phyloP scores from a whole-genome alignment of 2,888 invertebrate genomes.

The Aphodius sticticus region DNA sequence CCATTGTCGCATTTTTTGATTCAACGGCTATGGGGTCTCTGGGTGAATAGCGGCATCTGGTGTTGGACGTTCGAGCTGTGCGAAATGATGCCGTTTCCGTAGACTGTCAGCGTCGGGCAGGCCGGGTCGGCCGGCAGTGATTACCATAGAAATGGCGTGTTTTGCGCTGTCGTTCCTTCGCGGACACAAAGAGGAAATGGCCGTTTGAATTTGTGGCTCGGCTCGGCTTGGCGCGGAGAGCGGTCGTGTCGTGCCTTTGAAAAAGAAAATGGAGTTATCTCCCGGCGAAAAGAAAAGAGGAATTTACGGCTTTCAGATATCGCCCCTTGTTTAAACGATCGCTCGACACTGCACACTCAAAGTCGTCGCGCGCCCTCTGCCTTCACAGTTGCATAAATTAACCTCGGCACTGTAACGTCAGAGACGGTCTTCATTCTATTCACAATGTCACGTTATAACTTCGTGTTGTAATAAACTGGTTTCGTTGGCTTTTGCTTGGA shows the following conservation, averaged over 20 bases:
- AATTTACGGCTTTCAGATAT: slow-evolving; percentile 20
- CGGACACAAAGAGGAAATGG: slow-evolving; percentile 46
- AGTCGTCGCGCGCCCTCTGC: slow-evolving; percentile 1
- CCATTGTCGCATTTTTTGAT: background rate
- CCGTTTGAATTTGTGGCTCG: slow-evolving; percentile 44
- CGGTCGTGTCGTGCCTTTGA: slow-evolving; percentile 34
- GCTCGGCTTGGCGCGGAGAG: slow-evolving; percentile 34
- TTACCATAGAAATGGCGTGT: slow-evolving; percentile 47
- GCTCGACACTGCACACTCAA: slow-evolving; percentile 13
- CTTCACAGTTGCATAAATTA: background rate
- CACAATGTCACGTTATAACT: background rate
- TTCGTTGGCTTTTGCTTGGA: no score
- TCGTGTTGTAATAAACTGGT: background rate
- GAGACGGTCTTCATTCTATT: background rate
- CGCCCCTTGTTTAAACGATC: slow-evolving; percentile 12
- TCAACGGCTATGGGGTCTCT: background rate
- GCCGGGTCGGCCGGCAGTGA: slow-evolving; percentile 38
- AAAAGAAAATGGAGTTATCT: slow-evolving; percentile 36
- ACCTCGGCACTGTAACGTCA: background rate
- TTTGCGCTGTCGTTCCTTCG: slow-evolving; percentile 43
- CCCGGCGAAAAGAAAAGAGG: slow-evolving; percentile 23
- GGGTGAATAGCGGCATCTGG: background rate
- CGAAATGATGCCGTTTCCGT: slow-evolving; percentile 42
- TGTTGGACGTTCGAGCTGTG: slow-evolving; percentile 34
- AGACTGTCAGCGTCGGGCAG: background rate